Evolutionary conservation across 2,888 invertebrate species (phyloP), one percentile per base, ranked within the genome.

Genomic region (Aricia artaxerxes): DNA sequence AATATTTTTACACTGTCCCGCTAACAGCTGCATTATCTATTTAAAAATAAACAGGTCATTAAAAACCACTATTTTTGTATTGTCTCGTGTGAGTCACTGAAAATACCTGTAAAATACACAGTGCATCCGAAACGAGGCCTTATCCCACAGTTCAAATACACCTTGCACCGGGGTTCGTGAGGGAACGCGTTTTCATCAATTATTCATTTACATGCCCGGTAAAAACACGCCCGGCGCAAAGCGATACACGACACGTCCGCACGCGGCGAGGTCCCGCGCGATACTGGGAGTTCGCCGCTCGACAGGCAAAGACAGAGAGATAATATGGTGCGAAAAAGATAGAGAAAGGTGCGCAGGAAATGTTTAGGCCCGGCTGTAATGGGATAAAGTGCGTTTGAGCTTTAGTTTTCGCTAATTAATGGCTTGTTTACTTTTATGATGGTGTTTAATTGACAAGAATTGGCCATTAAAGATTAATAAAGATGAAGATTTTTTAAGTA

Each of bases 261-360:
- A 57, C 87, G 79, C 85, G 85, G 82, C 86, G 88, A 90, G 89
- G 86, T 86, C 87, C 84, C 89, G 89, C 88, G 89, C 88, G 84
- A 89, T 90, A 94, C 94, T 94, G 92, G 92, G 90, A 88, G 88
- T 80, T 79, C 57, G 82, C 83, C 84, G 84, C 87, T 84, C 85
- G 87, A 88, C 85, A 83, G 86, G 85, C 88, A 88, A 83, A 83
- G 82, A 85, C 82, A 81, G 88, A 90, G 83, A 83, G 82, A 81
- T 84, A 53, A 61, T 73, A n/a, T n/a, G n/a, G 88, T 78, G 82
- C 24, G 88, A 92, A 79, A 73, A 87, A 81, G 91, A 92, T 81
- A 79, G 82, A 81, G 88, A 90, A 91, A 92, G 94, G 92, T 93
- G 93, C 93, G 94, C 93, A 92, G 89, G 90, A 92, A 92, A 93